These are phyloP conservation scores for Stenodera caucasica DNA, from an alignment of 2,888 invertebrate genomes.

Conservation along the genomic window DNA sequence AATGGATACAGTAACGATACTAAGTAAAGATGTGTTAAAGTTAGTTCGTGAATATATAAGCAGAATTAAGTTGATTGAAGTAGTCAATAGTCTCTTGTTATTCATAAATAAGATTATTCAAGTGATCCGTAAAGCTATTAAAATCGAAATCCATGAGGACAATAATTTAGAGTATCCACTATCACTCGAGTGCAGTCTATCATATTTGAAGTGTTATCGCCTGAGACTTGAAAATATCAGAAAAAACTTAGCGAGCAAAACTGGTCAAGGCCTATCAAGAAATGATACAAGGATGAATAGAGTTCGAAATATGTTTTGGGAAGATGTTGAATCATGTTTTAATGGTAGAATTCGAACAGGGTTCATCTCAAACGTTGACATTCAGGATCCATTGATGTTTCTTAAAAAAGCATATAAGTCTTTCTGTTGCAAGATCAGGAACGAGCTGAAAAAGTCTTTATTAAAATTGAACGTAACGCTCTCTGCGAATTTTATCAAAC, in stretches of 20 bases:
- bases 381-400: slow-evolving; percentile 9
- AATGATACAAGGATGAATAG: no score
- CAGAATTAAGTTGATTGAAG: no score
- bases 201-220: no score
- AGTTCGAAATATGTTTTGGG: not conserved
- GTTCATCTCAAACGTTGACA: slow-evolving; percentile 7
- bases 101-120: no score
- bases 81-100: no score
- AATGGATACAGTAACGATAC: no score
- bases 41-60: no score
- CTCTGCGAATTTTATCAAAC: slow-evolving; percentile 23
- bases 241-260: no score
- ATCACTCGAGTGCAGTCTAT: not conserved
- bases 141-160: not conserved
- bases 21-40: no score
- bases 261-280: no score
- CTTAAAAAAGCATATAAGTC: slow-evolving; percentile 15
- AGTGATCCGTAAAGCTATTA: no score
- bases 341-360: slow-evolving; percentile 11
- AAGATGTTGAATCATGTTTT: slow-evolving; percentile 10
- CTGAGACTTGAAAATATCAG: no score
- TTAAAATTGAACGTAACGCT: slow-evolving; percentile 27
- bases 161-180: not conserved
- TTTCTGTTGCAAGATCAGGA: slow-evolving; percentile 21
- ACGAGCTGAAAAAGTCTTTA: slow-evolving; percentile 13